Conservation (phyloP, 2,113 vertebrate species). For the Peromyscus polionotus region DNA sequence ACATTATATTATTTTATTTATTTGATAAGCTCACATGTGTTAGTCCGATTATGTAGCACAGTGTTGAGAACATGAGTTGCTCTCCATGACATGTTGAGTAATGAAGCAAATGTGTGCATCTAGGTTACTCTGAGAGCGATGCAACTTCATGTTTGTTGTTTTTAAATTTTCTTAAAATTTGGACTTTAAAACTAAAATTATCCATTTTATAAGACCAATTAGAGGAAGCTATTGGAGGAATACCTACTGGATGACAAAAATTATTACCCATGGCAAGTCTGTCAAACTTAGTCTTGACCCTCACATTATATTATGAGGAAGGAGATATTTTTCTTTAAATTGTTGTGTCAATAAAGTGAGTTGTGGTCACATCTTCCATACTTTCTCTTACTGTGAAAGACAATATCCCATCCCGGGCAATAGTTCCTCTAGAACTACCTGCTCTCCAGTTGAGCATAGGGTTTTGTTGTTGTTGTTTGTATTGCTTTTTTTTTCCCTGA, state of each 20-base stretch:
- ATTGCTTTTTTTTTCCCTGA: background rate
- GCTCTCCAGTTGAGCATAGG: background rate
- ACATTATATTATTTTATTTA: background rate
- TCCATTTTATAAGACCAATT: background rate
- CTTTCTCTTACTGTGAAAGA: background rate
- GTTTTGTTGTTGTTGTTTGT: background rate
- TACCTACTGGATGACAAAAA: background rate
- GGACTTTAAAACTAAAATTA: background rate
- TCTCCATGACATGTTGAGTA: background rate
- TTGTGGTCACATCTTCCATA: background rate
- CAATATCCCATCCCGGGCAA: background rate
- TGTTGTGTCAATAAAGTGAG: background rate
- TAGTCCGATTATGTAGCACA: background rate
- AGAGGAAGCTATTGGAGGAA: background rate
- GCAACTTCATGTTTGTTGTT: background rate
- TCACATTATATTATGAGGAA: background rate
- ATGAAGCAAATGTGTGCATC: background rate
- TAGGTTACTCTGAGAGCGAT: background rate
- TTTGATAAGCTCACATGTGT: background rate
- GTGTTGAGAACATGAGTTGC: background rate
- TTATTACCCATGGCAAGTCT: background rate
- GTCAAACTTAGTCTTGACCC: background rate
- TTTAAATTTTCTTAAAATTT: background rate
- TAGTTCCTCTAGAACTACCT: conserved; percentile 19
- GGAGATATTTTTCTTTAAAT: background rate